These are phyloP conservation scores for Apus apus DNA, from an alignment of 2,113 vertebrate genomes.

Conservation along the genomic window DNA sequence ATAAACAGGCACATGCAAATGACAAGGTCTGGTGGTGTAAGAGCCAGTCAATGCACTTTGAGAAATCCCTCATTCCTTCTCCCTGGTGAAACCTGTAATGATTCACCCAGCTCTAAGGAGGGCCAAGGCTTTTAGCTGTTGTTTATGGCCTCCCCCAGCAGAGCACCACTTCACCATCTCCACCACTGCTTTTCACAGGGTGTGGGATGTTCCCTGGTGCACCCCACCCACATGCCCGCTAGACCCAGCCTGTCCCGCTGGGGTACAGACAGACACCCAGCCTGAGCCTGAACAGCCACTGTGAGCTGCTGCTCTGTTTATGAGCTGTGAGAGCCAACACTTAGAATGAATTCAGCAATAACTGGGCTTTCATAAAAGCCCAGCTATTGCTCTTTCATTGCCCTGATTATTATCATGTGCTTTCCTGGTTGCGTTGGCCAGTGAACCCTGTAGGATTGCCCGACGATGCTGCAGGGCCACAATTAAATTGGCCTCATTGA, in stretches of 20 bases:
- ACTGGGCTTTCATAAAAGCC: not conserved
- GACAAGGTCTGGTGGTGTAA: not conserved
- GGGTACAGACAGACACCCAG: not conserved
- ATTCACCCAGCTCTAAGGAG: not conserved
- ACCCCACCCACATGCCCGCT: fast-evolving
- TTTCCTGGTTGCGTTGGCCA: not conserved
- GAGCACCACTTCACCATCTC: not conserved
- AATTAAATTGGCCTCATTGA: not conserved
- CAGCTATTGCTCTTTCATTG: conserved; percentile 5
- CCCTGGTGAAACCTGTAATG: fast-evolving
- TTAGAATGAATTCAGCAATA: not conserved
- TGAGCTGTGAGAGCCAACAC: not conserved
- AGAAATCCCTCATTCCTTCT: not conserved
- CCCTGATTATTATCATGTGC: not conserved
- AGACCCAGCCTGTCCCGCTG: not conserved
- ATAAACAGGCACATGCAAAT: not conserved
- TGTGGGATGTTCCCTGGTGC: not conserved
- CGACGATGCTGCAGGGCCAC: not conserved
- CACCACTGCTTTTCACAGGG: not conserved
- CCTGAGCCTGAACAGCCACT: not conserved
- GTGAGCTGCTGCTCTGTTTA: not conserved
- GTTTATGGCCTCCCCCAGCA: not conserved
- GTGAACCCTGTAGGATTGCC: not conserved
- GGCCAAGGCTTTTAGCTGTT: not conserved
- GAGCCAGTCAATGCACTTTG: not conserved